These are phyloP conservation scores for Drosophila antonietae DNA, from an alignment of 2,888 invertebrate genomes.

Conservation along the genomic window DNA sequence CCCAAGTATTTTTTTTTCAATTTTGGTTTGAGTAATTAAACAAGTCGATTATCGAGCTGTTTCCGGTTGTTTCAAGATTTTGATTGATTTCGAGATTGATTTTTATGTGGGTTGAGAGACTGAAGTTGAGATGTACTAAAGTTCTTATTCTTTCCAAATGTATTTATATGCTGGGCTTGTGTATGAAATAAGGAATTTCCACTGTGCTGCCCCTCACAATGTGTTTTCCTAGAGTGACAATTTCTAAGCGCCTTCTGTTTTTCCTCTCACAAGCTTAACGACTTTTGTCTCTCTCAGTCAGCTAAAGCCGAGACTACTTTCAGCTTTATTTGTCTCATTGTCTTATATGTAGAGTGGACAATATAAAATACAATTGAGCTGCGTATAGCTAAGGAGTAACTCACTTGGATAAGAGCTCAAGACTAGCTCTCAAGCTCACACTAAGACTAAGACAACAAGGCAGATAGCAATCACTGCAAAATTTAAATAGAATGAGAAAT, in stretches of 20 bases:
- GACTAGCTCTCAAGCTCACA: not conserved
- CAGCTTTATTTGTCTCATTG: not conserved
- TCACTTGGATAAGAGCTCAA: not conserved
- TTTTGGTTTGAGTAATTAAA: constrained; percentile 30
- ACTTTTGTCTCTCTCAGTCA: not conserved
- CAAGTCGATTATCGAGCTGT: constrained; percentile 33
- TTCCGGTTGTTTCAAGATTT: constrained; percentile 13
- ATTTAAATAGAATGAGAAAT: too few species aligned
- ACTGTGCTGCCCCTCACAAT: not conserved
- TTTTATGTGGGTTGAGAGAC: not conserved
- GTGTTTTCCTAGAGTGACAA: not conserved
- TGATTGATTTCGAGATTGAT: not conserved
- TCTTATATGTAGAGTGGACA: not conserved
- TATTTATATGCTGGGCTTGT: not conserved
- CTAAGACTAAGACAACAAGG: not conserved
- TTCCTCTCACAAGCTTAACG: not conserved
- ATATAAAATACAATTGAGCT: too few species aligned
- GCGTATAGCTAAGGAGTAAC: too few species aligned
- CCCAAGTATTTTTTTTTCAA: not conserved
- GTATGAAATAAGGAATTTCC: not conserved
- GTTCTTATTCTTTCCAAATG: too few species aligned
- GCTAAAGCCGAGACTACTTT: not conserved
- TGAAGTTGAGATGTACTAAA: not conserved
- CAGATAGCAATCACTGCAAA: not conserved
- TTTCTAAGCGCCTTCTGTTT: not conserved